Percentiles rank a stretch among this genome's conserved stretches.
phyloP scores from a whole-genome alignment of 2,888 invertebrate species.

The Drosophila sordidula region DNA sequence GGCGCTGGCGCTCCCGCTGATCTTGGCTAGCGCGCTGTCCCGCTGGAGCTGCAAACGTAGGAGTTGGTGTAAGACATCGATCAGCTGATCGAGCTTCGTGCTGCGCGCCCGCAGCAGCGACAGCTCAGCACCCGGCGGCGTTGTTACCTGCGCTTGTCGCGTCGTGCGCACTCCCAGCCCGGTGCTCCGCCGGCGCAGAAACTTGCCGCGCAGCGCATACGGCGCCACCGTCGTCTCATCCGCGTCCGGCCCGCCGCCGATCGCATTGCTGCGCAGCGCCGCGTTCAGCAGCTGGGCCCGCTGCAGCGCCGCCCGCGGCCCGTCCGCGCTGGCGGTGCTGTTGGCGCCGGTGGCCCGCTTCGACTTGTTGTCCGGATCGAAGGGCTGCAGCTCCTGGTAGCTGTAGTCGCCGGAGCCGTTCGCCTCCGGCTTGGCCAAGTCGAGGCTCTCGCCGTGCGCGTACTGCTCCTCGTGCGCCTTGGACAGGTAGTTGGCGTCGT shows the following conservation, averaged over 20 bases:
- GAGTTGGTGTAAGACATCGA: slow-evolving; percentile 75
- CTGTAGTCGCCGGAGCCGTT: slow-evolving; percentile 36
- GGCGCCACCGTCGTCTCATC: slow-evolving; percentile 44
- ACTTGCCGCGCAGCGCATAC: slow-evolving; percentile 77
- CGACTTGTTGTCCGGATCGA: slow-evolving; percentile 48
- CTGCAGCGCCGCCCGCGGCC: neutral
- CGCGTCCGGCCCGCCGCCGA: slow-evolving; percentile 4
- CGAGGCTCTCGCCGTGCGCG: slow-evolving; percentile 45
- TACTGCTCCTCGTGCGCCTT: slow-evolving; percentile 61
- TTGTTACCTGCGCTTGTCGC: slow-evolving; percentile 45
- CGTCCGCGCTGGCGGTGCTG: neutral
- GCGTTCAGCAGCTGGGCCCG: slow-evolving; percentile 36
- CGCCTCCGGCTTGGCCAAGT: slow-evolving; percentile 33
- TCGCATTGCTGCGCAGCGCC: slow-evolving; percentile 22
- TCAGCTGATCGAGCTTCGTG: slow-evolving; percentile 73
- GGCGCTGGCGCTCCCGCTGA: neutral
- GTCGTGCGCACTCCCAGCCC: slow-evolving; percentile 40
- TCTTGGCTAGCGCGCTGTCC: slow-evolving; percentile 22
- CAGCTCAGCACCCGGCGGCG: slow-evolving; percentile 8
- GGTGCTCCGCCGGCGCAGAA: slow-evolving; percentile 60
- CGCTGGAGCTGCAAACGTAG: slow-evolving; percentile 56
- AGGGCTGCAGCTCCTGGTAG: slow-evolving; percentile 51
- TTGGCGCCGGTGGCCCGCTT: slow-evolving; percentile 42
- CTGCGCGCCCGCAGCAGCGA: slow-evolving; percentile 37
- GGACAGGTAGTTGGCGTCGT: slow-evolving; percentile 66